A percentile compares a stretch with the other conserved stretches of the same genome.
Conservation (phyloP, 2,113 vertebrate genomes). For the Cyanoderma ruficeps region DNA sequence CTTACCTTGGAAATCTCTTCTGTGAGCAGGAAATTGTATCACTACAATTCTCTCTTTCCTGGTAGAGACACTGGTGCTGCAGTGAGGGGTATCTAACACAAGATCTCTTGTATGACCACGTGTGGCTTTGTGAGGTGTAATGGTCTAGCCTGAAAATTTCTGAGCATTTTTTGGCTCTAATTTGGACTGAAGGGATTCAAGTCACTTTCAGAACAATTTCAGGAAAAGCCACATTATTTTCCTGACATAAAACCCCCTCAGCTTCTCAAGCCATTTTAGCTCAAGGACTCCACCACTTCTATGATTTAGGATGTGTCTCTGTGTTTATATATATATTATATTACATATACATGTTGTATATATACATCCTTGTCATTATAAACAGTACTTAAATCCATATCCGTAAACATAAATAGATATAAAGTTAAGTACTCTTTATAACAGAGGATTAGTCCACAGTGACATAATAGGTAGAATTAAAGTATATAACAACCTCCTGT, state of each 20-base stretch:
- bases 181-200: not conserved
- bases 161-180: not conserved
- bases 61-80: not conserved
- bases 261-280: not conserved
- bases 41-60: not conserved
- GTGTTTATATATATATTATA: not conserved
- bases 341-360: constrained; percentile 2
- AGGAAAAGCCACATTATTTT: not conserved
- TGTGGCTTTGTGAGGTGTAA: not conserved
- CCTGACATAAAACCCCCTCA: not conserved
- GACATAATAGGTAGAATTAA: constrained; percentile 45
- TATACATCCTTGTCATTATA: constrained; percentile 31
- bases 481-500: not conserved
- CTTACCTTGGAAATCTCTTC: not conserved
- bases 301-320: constrained; percentile 24
- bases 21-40: not conserved
- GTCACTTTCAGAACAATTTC: not conserved
- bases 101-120: not conserved
- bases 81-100: not conserved
- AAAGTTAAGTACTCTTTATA: constrained; percentile 21
- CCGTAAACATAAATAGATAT: constrained; percentile 39
- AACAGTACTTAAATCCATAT: constrained; percentile 49
- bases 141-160: not conserved
- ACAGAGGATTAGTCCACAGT: constrained; percentile 11
- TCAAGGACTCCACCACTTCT: not conserved